A percentile compares a stretch with the other conserved stretches of the same genome.
Conservation (phyloP, 2,113 vertebrate species). For the Pardalotus punctatus region DNA sequence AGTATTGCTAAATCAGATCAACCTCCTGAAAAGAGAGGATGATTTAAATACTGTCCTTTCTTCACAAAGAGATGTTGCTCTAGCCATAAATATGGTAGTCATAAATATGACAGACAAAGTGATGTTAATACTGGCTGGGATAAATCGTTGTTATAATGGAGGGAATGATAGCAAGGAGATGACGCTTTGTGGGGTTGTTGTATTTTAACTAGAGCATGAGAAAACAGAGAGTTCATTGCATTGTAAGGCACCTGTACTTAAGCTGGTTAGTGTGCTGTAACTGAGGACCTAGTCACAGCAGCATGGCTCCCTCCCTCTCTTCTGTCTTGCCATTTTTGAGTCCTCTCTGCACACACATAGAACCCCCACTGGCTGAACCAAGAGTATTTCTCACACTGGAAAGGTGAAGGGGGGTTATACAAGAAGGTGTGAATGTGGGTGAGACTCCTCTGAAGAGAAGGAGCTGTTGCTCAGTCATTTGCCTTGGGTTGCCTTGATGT, state of each 20-base stretch:
- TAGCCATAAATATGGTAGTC: neutral
- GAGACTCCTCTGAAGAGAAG: neutral
- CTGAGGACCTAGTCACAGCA: neutral
- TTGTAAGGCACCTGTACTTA: neutral
- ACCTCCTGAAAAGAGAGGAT: neutral
- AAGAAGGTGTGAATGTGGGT: neutral
- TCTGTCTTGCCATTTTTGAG: neutral
- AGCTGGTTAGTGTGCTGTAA: neutral
- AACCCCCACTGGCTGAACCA: neutral
- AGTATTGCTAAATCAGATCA: neutral
- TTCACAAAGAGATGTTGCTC: neutral
- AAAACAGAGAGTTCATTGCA: neutral
- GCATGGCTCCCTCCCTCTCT: neutral
- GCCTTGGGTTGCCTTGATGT: neutral
- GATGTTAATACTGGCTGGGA: neutral
- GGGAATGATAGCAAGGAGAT: neutral
- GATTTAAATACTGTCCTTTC: neutral
- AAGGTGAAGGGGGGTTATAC: neutral
- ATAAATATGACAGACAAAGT: neutral
- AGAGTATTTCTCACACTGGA: neutral
- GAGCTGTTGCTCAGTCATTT: neutral
- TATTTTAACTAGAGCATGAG: neutral
- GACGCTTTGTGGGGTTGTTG: neutral
- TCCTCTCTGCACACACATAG: neutral
- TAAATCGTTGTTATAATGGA: neutral